Conservation (phyloP, 2,797 vertebrate species). For the Malacoraja senta region DNA sequence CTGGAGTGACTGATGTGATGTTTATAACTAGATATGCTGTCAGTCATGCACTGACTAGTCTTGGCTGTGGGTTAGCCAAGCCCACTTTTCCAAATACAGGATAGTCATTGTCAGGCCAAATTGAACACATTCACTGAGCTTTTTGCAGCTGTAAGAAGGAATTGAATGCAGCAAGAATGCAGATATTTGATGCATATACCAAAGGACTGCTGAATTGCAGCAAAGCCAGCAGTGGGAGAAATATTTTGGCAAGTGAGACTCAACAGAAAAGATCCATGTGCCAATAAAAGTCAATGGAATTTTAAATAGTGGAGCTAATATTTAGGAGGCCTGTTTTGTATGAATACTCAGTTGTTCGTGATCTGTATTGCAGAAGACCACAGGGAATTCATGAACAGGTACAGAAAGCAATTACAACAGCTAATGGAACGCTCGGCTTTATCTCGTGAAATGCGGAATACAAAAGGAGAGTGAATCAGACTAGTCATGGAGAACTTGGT, state of each 20-base stretch:
- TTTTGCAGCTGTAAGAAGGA: background rate
- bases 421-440: background rate
- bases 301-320: slow-evolving; percentile 13
- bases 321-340: background rate
- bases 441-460: background rate
- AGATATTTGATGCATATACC: background rate
- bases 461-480: background rate
- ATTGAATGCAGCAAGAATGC: background rate
- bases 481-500: background rate
- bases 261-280: background rate
- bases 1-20: background rate
- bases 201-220: background rate
- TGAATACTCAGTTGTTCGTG: no score
- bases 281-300: background rate
- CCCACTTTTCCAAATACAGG: background rate
- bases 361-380: background rate
- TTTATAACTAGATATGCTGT: background rate
- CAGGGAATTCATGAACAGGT: background rate
- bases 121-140: background rate
- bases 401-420: background rate
- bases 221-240: background rate
- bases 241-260: background rate
- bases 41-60: background rate
- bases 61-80: background rate
- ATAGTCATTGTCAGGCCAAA: background rate